Percentiles rank a stretch among this genome's conserved stretches.
Evolutionary conservation across 1,140 invertebrate species (phyloP).

Genomic region (Macrotrachela quadricornifera): DNA sequence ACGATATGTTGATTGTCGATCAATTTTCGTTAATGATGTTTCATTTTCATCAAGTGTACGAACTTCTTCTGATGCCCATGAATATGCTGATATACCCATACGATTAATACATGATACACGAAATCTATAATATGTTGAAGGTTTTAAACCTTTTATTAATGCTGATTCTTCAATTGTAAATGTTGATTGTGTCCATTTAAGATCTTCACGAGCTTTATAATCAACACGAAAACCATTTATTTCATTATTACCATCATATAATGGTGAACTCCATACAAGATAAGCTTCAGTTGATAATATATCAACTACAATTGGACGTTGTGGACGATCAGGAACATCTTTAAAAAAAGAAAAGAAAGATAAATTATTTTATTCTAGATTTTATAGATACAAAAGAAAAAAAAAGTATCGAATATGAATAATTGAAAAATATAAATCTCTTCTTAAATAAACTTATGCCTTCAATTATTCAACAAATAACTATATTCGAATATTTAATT

Average conservation of each 20-base stretch:
- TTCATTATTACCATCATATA: conserved; percentile 20
- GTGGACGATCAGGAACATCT: conserved; percentile 52
- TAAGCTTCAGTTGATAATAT: conserved; percentile 63
- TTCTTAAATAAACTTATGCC: too few species aligned
- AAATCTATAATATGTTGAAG: conserved; percentile 62
- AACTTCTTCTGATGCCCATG: conserved; percentile 21
- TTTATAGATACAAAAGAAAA: conserved; percentile 6
- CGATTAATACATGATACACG: conserved; percentile 63
- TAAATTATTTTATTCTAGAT: conserved; percentile 9
- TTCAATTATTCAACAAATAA: too few species aligned
- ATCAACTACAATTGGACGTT: conserved; percentile 58
- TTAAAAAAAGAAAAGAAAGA: conserved; percentile 9
- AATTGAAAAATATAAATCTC: conserved; percentile 1
- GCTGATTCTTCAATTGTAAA: conserved; percentile 81
- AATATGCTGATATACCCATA: conserved; percentile 44
- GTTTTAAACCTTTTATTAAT: conserved; percentile 49
- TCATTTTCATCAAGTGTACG: not conserved
- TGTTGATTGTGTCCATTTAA: conserved; percentile 61
- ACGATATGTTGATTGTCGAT: not conserved
- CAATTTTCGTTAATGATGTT: not conserved
- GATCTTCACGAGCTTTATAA: conserved; percentile 36
- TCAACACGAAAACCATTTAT: conserved; percentile 30
- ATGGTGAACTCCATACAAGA: conserved; percentile 35
- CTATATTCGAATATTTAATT: too few species aligned
- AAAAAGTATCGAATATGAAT: too few species aligned